Conservation (phyloP, 2,113 vertebrate genomes). For the Pterophyllum scalare region DNA sequence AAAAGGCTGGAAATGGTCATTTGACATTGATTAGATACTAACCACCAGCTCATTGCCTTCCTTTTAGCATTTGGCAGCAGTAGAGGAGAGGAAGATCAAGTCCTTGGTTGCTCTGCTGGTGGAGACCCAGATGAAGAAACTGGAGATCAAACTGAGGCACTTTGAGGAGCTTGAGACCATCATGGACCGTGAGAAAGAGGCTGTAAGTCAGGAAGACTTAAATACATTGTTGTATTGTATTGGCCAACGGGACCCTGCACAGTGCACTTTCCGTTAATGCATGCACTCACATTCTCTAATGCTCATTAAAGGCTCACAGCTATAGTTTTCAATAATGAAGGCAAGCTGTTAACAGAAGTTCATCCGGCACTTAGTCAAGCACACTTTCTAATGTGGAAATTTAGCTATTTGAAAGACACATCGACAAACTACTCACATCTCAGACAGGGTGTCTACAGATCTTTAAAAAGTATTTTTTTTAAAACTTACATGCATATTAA, state of each 20-base stretch:
- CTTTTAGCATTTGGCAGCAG: slow-evolving; percentile 91
- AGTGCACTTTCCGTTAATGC: neutral
- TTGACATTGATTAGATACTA: neutral
- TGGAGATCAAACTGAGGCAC: slow-evolving; percentile 97
- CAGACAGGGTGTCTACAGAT: neutral
- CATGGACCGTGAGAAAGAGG: slow-evolving; percentile 98
- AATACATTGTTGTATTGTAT: neutral
- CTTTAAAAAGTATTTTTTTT: neutral
- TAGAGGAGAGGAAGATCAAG: slow-evolving; percentile 98
- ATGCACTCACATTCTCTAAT: neutral
- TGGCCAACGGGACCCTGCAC: neutral
- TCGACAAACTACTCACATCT: neutral
- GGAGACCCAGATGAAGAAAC: slow-evolving; percentile 98
- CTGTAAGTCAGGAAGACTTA: slow-evolving; percentile 82
- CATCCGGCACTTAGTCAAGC: neutral
- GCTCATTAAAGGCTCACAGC: neutral
- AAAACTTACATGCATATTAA: neutral
- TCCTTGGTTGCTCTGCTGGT: slow-evolving; percentile 95
- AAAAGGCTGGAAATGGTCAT: neutral
- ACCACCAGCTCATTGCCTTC: neutral
- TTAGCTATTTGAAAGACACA: neutral
- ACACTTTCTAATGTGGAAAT: neutral
- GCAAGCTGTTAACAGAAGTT: neutral
- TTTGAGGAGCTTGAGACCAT: slow-evolving; percentile 98
- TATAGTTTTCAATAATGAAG: slow-evolving; percentile 18